Conservation (phyloP, 2,888 invertebrate species). For the Agonopterix subpropinquella region DNA sequence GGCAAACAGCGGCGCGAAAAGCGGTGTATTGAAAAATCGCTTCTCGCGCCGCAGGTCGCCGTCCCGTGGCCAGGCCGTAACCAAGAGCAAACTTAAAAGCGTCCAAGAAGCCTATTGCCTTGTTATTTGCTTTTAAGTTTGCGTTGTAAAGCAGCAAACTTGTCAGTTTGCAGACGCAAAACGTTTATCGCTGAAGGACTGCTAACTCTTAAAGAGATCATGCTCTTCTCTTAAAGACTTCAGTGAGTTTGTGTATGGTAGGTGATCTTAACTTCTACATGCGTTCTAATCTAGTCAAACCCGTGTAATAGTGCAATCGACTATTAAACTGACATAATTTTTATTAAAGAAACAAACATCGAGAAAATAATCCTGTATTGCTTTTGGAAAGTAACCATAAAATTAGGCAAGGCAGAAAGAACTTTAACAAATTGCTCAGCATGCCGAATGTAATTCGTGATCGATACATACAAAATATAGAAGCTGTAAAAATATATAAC, state of each 20-base stretch:
- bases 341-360: no score
- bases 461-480: constrained; percentile 1
- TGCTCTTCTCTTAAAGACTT: neutral
- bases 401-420: constrained; percentile 11
- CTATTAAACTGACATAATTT: no score
- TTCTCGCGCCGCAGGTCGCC: no score
- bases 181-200: no score
- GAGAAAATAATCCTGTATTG: no score
- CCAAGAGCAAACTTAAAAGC: no score
- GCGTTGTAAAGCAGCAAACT: no score
- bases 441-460: constrained; percentile 15
- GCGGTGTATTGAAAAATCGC: no score
- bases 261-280: neutral
- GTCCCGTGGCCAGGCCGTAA: no score
- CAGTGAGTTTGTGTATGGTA: constrained; percentile 1
- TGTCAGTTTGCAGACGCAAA: neutral
- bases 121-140: no score
- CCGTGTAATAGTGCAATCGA: constrained; percentile 4
- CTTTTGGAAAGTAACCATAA: neutral
- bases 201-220: neutral
- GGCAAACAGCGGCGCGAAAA: no score
- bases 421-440: constrained; percentile 13
- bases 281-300: constrained; percentile 7
- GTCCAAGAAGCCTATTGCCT: no score
- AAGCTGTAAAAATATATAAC: constrained; percentile 1